Conservation (phyloP, 2,113 vertebrate species). For the Psettodes erumei region DNA sequence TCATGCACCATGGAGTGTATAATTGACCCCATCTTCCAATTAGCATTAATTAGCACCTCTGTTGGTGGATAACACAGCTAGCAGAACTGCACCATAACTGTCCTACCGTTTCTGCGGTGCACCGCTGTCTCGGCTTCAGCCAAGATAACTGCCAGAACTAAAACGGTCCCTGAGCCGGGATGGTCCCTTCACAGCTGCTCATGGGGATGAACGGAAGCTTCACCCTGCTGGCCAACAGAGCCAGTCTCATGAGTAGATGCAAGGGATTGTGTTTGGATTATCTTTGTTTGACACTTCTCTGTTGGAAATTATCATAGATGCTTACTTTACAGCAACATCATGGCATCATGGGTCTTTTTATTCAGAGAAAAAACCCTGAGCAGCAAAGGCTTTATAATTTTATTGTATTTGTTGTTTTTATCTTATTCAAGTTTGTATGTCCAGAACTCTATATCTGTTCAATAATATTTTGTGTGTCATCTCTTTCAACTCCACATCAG, state of each 20-base stretch:
- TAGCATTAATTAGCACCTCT: constrained; percentile 79
- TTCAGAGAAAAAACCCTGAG: not conserved
- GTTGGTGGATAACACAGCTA: constrained; percentile 64
- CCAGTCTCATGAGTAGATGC: constrained; percentile 43
- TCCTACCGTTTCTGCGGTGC: constrained; percentile 48
- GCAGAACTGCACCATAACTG: constrained; percentile 59
- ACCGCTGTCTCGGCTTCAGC: constrained; percentile 50
- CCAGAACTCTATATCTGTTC: not conserved
- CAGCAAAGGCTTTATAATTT: not conserved
- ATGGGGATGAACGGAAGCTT: constrained; percentile 33
- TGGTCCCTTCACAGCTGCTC: constrained; percentile 46
- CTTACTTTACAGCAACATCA: constrained; percentile 19
- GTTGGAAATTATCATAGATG: constrained; percentile 39
- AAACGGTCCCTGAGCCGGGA: constrained; percentile 38
- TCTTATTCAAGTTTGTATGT: not conserved
- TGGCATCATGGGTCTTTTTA: not conserved
- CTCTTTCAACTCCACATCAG: too few relatives aligned
- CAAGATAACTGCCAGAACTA: constrained; percentile 51
- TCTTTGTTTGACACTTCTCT: constrained; percentile 36
- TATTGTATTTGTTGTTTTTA: not conserved
- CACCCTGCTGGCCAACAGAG: constrained; percentile 45
- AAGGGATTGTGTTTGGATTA: constrained; percentile 45
- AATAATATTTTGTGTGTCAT: not conserved
- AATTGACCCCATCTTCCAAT: constrained; percentile 73
- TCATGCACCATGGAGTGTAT: constrained; percentile 67